Evolutionary conservation across 2,797 vertebrate species (phyloP), one percentile per base, ranked within the genome.

Genomic region (Cuniculus paca): DNA sequence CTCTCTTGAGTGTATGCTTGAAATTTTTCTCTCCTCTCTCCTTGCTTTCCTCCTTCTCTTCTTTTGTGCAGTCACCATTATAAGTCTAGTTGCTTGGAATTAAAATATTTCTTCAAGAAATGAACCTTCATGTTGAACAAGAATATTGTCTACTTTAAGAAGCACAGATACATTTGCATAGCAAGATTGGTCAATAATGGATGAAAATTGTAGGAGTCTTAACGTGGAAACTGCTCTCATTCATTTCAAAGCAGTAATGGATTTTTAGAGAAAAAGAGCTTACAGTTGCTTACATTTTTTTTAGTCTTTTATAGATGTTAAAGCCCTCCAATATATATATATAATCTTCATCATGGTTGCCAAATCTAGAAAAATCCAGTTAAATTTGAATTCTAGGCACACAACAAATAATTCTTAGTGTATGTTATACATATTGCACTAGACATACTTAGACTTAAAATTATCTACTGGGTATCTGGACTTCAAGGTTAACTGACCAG

Each of bases 1-100:
- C 56, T 96, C 50, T 70, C 34, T 72, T 97, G 60, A 56, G 90
- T 79, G 79, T 68, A 94, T 80, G 90, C 94, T 96, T 97, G 92
- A 82, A 81, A 92, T 81, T 36, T 74, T 6, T 78, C 86, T 79
- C 50, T 88, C 63, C 74, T 52, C 20, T 85, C n/a, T 97, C 87
- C 83, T 85, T 75, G 22, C 17, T 24, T 50, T 54, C 60, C 26
- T 84, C 72, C 56, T 92, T 12, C 88, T 96, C 95, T 79, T 6
- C 48, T 95, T 52, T 60, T 92, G 70, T 81, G 91, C 94, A 98
- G 96, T 94, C 82, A 88, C 92, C 16, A 54, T 81, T 84, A 58
- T 58, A 78, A 20, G 12, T 68, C 42, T 20, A 39, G 4, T 68
- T 88, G 14, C 16, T 54, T 80, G 34, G 68, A 94, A 92, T 77